Conservation (phyloP, 2,113 vertebrate species). For the Origma solitaria region DNA sequence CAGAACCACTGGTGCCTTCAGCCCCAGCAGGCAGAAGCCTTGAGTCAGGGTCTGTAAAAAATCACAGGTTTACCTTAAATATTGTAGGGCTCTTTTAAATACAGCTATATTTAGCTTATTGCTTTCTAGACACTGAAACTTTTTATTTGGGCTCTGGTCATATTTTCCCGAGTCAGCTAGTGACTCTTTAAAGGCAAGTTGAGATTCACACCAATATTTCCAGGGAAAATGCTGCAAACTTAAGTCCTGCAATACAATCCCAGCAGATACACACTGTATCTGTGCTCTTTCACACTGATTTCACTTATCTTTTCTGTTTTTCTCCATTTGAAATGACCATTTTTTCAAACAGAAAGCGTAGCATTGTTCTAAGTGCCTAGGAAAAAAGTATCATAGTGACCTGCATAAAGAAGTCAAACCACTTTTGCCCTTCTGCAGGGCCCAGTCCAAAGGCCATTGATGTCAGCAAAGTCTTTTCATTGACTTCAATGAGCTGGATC, state of each 20-base stretch:
- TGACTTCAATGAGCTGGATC: slow-evolving; percentile 42
- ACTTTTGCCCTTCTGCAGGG: not conserved
- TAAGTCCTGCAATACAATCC: not conserved
- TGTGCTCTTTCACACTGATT: accelerated
- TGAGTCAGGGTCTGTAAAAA: slow-evolving; percentile 34
- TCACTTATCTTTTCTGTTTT: not conserved
- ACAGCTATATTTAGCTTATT: slow-evolving; percentile 12
- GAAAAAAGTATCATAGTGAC: not conserved
- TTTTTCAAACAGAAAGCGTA: not conserved
- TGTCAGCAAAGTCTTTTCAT: slow-evolving; percentile 39
- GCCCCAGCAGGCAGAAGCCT: not conserved
- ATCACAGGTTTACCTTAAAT: slow-evolving; percentile 16
- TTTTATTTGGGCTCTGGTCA: slow-evolving; percentile 2
- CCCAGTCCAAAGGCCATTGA: slow-evolving; percentile 35
- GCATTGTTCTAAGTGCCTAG: not conserved
- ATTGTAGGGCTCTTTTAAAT: not conserved
- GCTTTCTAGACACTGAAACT: slow-evolving; percentile 2
- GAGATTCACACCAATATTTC: not conserved
- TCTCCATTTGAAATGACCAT: not conserved
- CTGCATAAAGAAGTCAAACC: not conserved
- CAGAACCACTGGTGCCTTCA: not conserved
- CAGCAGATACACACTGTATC: not conserved
- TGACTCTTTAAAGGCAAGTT: not conserved
- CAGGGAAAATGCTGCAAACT: not conserved
- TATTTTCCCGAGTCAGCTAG: slow-evolving; percentile 33